Evolutionary conservation across 2,888 invertebrate species (phyloP).

Genomic region (Panopea generosa): DNA sequence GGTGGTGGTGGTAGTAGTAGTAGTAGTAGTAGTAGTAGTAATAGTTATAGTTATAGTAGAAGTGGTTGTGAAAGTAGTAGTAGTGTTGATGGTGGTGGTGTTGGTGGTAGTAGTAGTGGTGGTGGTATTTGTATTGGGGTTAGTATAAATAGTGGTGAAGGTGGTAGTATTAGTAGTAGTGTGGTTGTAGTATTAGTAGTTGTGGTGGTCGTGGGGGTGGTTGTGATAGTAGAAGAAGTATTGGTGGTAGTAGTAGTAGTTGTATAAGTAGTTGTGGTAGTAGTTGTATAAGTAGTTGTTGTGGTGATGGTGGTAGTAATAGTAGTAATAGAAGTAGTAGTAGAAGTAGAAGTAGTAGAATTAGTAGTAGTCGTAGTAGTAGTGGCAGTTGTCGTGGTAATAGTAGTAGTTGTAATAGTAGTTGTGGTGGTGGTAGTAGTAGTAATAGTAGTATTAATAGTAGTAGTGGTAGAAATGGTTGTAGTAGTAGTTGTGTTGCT

Average conservation of each 20-base stretch:
- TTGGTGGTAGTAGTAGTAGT: neutral
- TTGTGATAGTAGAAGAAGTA: neutral
- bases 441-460: neutral
- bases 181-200: too few species aligned
- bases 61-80: too few species aligned
- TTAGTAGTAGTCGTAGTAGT: too few species aligned
- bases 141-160: slow-evolving; percentile 1
- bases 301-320: neutral
- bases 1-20: neutral
- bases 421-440: too few species aligned
- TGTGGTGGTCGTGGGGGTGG: neutral
- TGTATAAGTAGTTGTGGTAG: neutral
- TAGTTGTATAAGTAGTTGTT: too few species aligned
- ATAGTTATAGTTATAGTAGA: slow-evolving; percentile 6
- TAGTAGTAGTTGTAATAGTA: too few species aligned
- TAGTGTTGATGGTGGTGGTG: too few species aligned
- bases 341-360: too few species aligned
- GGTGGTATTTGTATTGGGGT: neutral
- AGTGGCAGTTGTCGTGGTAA: too few species aligned
- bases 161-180: too few species aligned
- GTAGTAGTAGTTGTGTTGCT: neutral
- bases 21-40: slow-evolving; percentile 12
- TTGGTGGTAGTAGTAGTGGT: slow-evolving; percentile 8
- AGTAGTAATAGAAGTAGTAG: neutral
- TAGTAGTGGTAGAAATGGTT: too few species aligned